These are phyloP conservation scores for Entomobrya multifasciata DNA, from an alignment of 2,888 invertebrate genomes.

Conservation along the genomic window DNA sequence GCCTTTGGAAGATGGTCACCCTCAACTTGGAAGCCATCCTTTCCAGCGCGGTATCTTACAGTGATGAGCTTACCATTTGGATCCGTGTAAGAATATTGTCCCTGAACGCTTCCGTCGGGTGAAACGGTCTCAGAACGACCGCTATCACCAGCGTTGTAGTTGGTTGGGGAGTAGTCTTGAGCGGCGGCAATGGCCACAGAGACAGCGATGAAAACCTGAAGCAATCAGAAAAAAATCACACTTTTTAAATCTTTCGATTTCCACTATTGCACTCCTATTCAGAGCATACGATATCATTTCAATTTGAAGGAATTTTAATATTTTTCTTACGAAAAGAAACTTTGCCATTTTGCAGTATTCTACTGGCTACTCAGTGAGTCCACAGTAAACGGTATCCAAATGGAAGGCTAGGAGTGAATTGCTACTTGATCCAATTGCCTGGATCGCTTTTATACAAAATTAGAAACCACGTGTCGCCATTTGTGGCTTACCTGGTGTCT, in stretches of 20 bases:
- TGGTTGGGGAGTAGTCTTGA: slow-evolving; percentile 69
- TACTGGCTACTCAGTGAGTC: slow-evolving; percentile 71
- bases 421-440: slow-evolving; percentile 25
- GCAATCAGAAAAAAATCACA: neutral
- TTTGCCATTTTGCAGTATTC: slow-evolving; percentile 62
- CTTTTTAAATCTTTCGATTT: too few species aligned
- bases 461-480: too few species aligned
- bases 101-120: slow-evolving; percentile 70
- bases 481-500: slow-evolving; percentile 11
- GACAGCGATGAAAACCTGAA: slow-evolving; percentile 72
- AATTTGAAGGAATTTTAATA: too few species aligned
- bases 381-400: slow-evolving; percentile 60
- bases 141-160: slow-evolving; percentile 77
- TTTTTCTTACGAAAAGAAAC: slow-evolving; percentile 70
- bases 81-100: slow-evolving; percentile 69
- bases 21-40: slow-evolving; percentile 76
- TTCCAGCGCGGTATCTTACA: slow-evolving; percentile 76
- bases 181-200: slow-evolving; percentile 66
- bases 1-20: slow-evolving; percentile 76
- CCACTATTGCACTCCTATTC: too few species aligned
- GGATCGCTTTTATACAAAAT: slow-evolving; percentile 59
- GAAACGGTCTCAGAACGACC: slow-evolving; percentile 69
- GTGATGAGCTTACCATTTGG: slow-evolving; percentile 75
- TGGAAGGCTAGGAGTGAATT: slow-evolving; percentile 62
- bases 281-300: too few species aligned